Evolutionary conservation across 2,113 vertebrate species (phyloP).

Genomic region (Hypanus sabinus): DNA sequence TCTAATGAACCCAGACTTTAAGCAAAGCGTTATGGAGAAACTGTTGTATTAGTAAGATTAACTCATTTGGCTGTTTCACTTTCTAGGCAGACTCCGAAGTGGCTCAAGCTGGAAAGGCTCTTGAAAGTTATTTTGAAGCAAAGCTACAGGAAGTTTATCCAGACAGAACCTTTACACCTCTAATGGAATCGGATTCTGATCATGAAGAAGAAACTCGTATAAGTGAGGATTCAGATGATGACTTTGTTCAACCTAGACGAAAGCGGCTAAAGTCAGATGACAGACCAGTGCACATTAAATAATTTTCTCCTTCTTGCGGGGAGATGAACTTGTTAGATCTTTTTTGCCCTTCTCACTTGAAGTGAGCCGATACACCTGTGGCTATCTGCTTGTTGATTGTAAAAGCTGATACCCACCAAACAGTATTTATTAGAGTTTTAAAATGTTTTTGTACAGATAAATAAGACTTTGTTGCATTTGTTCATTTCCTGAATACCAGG

Average conservation of each 20-base stretch:
- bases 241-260: conserved; percentile 86
- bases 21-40: conserved; percentile 50
- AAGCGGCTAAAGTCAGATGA: conserved; percentile 96
- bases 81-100: conserved; percentile 91
- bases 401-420: conserved; percentile 26
- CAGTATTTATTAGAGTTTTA: conserved; percentile 38
- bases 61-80: conserved; percentile 42
- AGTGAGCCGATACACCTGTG: conserved; percentile 21
- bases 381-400: conserved; percentile 35
- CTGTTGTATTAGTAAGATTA: conserved; percentile 47
- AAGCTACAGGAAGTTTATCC: conserved; percentile 86
- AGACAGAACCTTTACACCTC: conserved; percentile 82
- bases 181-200: conserved; percentile 72
- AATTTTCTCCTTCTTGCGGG: conserved; percentile 49
- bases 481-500: conserved; percentile 26
- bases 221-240: conserved; percentile 88
- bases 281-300: conserved; percentile 88
- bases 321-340: conserved; percentile 26
- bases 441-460: conserved; percentile 37
- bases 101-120: conserved; percentile 87
- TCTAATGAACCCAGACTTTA: neutral
- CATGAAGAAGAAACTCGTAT: conserved; percentile 69
- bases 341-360: neutral
- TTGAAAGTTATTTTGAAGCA: conserved; percentile 89
- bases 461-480: conserved; percentile 25